Base-by-base conservation (phyloP, 2,888 invertebrate genomes). In the Apamea crenata region DNA sequence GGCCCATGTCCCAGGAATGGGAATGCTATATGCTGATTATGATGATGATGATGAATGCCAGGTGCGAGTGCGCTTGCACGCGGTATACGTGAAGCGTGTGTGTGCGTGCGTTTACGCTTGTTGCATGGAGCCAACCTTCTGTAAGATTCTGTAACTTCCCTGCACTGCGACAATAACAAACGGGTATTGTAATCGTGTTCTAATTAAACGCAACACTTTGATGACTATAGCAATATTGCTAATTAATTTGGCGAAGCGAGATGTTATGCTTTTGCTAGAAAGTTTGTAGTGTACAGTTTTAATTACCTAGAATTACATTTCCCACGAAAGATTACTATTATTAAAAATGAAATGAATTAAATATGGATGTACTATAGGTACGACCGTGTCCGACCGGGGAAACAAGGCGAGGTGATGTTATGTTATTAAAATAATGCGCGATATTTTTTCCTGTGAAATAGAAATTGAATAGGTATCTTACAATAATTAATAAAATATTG, bases 121-220 rank as follows among this genome's bases (percentile, higher is more conserved):
- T 40, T 74, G 8, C 29, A 21, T 29, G 2, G 18, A 32, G 16
- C 18, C 2, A 1, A n/a, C 12, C 61, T 69, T 61, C 61, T 79
- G 59, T 16, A 12, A 10, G 63, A 40, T n/a, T 44, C 18, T 44
- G 16, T 32, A 2, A 12, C 1, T 32, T 14, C 21, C 29, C 29
- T 40, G 18, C 10, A 56, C 2, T 78, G n/a, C 56, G 12, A n/a
- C 12, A 25, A 2, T 29, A 56, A 77, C 2, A 44, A 18, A 53
- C 18, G 14, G 8, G 12, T 29, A 67, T 47, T 36, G 44, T 59
- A 56, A 47, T n/a, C n/a, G 2, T n/a, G 21, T 44, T 44, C 16
- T 70, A 78, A 63, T 80, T 44, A 53, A 63, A 53, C 8, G 40
- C 8, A 63, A 44, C 8, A n/a, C 32, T 76, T 75, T 32, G 21